Conservation (phyloP, 1,140 invertebrate species). For the Sesamia nonagrioides region DNA sequence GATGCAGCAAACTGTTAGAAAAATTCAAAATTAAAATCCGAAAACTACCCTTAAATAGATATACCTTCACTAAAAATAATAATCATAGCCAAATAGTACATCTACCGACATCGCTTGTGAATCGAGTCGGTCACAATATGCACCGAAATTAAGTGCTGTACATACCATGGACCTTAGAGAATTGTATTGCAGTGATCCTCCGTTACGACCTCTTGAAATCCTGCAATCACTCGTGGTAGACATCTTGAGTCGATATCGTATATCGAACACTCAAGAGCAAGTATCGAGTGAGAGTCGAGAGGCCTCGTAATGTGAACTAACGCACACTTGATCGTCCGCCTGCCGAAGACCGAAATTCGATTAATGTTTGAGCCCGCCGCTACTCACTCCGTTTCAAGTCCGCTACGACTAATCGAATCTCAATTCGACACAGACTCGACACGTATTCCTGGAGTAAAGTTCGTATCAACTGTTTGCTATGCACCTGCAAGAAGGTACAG, state of each 20-base stretch:
- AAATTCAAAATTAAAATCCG: too few species aligned
- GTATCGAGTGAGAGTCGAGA: conserved; percentile 71
- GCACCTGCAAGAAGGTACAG: conserved; percentile 1
- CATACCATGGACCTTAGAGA: conserved; percentile 43
- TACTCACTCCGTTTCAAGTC: conserved; percentile 65
- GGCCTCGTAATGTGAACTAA: conserved; percentile 74
- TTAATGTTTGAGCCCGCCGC: conserved; percentile 72
- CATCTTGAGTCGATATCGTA: conserved; percentile 72
- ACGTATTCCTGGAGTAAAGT: conserved; percentile 33
- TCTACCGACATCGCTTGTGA: not conserved
- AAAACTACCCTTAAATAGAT: too few species aligned
- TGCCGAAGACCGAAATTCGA: conserved; percentile 76
- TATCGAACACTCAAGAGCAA: conserved; percentile 73
- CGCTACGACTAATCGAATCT: conserved; percentile 68
- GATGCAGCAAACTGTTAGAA: too few species aligned
- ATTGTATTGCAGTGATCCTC: conserved; percentile 59
- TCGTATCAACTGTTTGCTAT: conserved; percentile 17
- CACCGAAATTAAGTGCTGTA: conserved; percentile 55
- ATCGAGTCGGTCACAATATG: conserved; percentile 39
- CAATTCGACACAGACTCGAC: conserved; percentile 45
- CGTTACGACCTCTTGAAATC: conserved; percentile 62
- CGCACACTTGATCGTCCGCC: conserved; percentile 72
- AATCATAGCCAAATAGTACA: not conserved
- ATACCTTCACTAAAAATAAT: too few species aligned
- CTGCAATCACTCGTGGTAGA: conserved; percentile 71